These are phyloP conservation scores for Asobara japonica DNA, from an alignment of 1,140 invertebrate genomes.

Conservation along the genomic window DNA sequence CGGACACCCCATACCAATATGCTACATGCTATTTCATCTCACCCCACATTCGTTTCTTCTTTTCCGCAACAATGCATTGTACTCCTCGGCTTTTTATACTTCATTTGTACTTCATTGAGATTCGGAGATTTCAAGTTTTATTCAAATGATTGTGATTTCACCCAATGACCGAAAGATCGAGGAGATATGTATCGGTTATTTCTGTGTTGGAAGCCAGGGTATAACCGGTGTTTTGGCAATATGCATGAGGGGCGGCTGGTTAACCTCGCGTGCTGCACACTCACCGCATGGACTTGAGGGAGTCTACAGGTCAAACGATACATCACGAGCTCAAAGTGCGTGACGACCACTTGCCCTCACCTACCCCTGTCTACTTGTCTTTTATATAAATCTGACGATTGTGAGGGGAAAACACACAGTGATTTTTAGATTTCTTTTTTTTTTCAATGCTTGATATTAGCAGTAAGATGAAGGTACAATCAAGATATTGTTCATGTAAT, in stretches of 20 bases:
- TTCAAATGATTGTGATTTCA: neutral
- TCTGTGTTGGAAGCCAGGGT: neutral
- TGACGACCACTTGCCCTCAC: slow-evolving; percentile 30
- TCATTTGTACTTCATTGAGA: neutral
- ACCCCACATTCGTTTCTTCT: neutral
- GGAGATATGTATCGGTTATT: neutral
- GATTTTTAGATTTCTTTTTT: no score
- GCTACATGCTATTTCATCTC: slow-evolving; percentile 30
- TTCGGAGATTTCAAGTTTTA: neutral
- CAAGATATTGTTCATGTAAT: no score
- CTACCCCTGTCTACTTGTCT: slow-evolving; percentile 4
- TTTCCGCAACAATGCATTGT: neutral
- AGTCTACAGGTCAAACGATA: slow-evolving; percentile 16
- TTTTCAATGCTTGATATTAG: no score
- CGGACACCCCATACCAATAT: slow-evolving; percentile 28
- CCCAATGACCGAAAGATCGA: neutral
- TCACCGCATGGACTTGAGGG: neutral
- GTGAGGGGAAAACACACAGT: neutral
- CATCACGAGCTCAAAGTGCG: slow-evolving; percentile 31
- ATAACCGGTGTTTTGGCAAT: neutral
- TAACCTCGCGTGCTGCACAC: slow-evolving; percentile 16
- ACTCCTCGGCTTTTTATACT: slow-evolving; percentile 8
- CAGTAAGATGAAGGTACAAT: no score
- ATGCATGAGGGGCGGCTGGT: slow-evolving; percentile 2
- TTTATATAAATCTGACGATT: neutral